Conservation (phyloP, 2,797 vertebrate genomes). For the Lacerta bilineata region DNA sequence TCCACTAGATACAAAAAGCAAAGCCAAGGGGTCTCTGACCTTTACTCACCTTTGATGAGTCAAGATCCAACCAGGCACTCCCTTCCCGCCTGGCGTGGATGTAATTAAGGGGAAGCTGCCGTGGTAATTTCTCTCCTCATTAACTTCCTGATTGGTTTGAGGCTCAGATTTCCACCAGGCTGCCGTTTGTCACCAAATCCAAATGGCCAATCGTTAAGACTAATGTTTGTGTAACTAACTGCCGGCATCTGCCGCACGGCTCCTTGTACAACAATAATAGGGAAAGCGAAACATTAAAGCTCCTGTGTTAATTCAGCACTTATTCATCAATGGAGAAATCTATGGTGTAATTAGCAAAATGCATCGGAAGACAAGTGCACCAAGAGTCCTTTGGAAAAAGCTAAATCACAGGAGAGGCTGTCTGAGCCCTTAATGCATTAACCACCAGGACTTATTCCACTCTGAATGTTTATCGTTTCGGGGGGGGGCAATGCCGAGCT, state of each 20-base stretch:
- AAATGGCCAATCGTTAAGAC: conserved; percentile 97
- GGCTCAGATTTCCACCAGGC: conserved; percentile 88
- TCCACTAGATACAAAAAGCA: conserved; percentile 81
- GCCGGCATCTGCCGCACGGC: conserved; percentile 84
- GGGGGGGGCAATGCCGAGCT: conserved; percentile 79
- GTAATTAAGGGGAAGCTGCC: conserved; percentile 89
- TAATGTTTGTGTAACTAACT: conserved; percentile 99
- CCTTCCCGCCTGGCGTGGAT: conserved; percentile 82
- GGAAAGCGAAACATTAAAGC: conserved; percentile 88
- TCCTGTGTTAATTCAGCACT: conserved; percentile 89
- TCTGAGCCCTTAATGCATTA: conserved; percentile 79
- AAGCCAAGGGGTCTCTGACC: conserved; percentile 86
- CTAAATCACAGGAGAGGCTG: conserved; percentile 82
- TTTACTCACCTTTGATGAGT: conserved; percentile 84
- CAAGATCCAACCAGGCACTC: conserved; percentile 81
- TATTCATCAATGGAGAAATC: conserved; percentile 93
- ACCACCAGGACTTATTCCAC: conserved; percentile 81
- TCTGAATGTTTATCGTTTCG: conserved; percentile 81
- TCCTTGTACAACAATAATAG: conserved; percentile 90
- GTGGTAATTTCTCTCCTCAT: conserved; percentile 98
- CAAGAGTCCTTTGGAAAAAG: conserved; percentile 76
- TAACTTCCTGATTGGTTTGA: conserved; percentile 99
- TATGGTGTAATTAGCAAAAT: conserved; percentile 93
- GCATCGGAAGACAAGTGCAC: conserved; percentile 73
- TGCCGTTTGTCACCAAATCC: conserved; percentile 98